A percentile compares a stretch with the other conserved stretches of the same genome.
Conservation (phyloP, 1,140 invertebrate species). For the Heliconius hewitsoni region DNA sequence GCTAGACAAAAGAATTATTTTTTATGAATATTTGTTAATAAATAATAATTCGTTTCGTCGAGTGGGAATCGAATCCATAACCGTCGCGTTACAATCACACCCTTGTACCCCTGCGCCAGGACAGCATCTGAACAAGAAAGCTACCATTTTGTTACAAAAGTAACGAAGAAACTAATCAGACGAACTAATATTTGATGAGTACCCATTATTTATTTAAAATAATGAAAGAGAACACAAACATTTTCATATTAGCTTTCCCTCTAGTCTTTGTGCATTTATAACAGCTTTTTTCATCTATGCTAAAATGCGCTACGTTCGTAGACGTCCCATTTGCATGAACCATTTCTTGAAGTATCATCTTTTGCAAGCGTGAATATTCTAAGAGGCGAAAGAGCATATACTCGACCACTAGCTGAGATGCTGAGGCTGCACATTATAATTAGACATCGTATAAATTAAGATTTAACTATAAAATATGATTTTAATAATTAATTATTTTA, state of each 20-base stretch:
- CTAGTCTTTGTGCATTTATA: constrained; percentile 11
- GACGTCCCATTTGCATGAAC: constrained; percentile 35
- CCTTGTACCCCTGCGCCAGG: too few species aligned
- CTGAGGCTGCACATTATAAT: constrained; percentile 17
- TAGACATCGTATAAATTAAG: neutral
- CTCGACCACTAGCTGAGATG: neutral
- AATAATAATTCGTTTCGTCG: too few species aligned
- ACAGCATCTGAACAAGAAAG: too few species aligned
- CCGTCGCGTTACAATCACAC: too few species aligned
- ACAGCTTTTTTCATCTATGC: constrained; percentile 10
- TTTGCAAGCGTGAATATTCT: constrained; percentile 34
- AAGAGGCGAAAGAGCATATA: constrained; percentile 18
- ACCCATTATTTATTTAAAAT: neutral
- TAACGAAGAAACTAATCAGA: neutral
- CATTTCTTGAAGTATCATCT: constrained; percentile 36
- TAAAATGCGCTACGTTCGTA: constrained; percentile 16
- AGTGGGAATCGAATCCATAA: too few species aligned
- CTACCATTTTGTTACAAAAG: too few species aligned
- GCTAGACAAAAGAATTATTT: too few species aligned
- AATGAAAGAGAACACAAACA: neutral
- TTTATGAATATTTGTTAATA: too few species aligned
- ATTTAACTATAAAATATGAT: neutral
- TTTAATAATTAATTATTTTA: neutral
- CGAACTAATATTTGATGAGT: neutral
- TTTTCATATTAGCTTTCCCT: neutral